Conservation (phyloP, 2,113 vertebrate species). For the Tragelaphus strepsiceros region DNA sequence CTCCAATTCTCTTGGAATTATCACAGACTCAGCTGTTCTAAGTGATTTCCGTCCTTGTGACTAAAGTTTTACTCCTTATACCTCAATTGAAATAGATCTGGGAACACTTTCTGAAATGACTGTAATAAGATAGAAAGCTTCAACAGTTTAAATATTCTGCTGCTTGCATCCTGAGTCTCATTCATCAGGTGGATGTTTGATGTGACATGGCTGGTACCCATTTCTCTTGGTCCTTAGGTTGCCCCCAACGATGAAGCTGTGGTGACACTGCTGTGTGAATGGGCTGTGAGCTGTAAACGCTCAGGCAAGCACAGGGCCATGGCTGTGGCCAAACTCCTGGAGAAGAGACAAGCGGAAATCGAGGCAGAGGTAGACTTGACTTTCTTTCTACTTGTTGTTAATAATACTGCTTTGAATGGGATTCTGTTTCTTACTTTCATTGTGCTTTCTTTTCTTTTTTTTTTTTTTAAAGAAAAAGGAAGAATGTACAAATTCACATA, state of each 20-base stretch:
- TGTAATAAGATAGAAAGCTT: background rate
- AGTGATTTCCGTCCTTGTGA: background rate
- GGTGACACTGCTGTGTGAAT: conserved; percentile 79
- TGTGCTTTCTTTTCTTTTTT: background rate
- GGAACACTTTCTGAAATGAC: background rate
- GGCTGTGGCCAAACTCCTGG: conserved; percentile 81
- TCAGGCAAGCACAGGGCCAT: conserved; percentile 81
- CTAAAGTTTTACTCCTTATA: background rate
- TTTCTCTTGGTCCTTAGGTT: conserved; percentile 48
- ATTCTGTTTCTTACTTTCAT: no score
- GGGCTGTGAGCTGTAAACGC: conserved; percentile 82
- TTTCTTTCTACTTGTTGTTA: background rate
- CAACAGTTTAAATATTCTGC: rapidly evolving
- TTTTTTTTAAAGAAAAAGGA: background rate
- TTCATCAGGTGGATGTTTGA: rapidly evolving
- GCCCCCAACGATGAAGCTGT: conserved; percentile 75
- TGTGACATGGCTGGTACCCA: background rate
- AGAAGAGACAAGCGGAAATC: conserved; percentile 82
- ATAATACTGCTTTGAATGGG: background rate
- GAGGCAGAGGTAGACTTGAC: conserved; percentile 78
- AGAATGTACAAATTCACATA: background rate
- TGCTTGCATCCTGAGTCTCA: background rate
- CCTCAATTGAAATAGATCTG: background rate
- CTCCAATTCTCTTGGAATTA: background rate
- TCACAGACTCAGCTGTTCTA: background rate